These are phyloP conservation scores for Drosophila varians DNA, from an alignment of 1,140 invertebrate species.

Conservation along the genomic window DNA sequence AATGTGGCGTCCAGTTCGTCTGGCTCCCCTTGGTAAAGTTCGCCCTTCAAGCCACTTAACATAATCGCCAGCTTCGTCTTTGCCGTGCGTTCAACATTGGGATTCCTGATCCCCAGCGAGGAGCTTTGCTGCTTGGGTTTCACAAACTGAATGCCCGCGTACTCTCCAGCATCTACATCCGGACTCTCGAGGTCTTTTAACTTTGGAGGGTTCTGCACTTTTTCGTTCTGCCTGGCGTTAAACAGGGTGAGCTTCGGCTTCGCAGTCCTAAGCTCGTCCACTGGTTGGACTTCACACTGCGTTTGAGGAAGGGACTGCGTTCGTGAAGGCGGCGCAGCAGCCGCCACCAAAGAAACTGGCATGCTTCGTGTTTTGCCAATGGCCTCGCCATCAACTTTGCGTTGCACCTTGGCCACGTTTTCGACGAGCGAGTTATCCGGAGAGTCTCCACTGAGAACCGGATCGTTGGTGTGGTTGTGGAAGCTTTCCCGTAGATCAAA, in stretches of 20 bases:
- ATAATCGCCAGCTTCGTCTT: constrained; percentile 79
- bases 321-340: constrained; percentile 34
- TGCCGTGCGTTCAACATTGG: constrained; percentile 68
- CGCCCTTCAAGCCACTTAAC: constrained; percentile 73
- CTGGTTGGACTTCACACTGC: not conserved
- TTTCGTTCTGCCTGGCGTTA: constrained; percentile 48
- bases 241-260: constrained; percentile 77
- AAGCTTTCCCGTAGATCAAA: constrained; percentile 40
- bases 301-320: constrained; percentile 45
- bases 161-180: constrained; percentile 66
- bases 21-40: constrained; percentile 58
- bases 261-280: not conserved
- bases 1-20: constrained; percentile 45
- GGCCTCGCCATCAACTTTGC: constrained; percentile 28
- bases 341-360: constrained; percentile 35
- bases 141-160: constrained; percentile 75
- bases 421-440: constrained; percentile 53
- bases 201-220: not conserved
- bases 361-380: constrained; percentile 48
- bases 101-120: constrained; percentile 35
- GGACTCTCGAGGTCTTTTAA: constrained; percentile 48
- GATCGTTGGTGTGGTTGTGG: constrained; percentile 1
- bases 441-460: constrained; percentile 11
- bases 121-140: constrained; percentile 69
- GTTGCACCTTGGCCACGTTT: constrained; percentile 65